A percentile compares a stretch with the other conserved stretches of the same genome.
phyloP scores from a whole-genome alignment of 2,797 vertebrate genomes.

The Trachops cirrhosus region DNA sequence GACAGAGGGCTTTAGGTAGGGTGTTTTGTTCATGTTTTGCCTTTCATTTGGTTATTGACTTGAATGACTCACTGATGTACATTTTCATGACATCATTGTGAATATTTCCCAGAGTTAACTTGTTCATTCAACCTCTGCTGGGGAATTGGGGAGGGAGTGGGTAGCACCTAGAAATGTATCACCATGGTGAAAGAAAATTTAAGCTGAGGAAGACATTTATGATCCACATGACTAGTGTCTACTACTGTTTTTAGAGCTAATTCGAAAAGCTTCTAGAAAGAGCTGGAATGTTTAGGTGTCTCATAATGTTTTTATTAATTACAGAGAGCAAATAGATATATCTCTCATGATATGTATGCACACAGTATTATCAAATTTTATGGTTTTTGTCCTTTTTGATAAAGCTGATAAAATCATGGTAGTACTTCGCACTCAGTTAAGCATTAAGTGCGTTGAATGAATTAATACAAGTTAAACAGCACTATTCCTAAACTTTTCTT shows the following conservation, averaged over 20 bases:
- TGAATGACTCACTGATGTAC: not conserved
- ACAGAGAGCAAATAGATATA: not conserved
- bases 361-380: not conserved
- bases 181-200: not conserved
- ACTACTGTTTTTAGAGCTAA: not conserved
- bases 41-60: not conserved
- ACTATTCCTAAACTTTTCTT: not conserved
- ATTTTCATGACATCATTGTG: not conserved
- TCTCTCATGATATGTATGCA: not conserved
- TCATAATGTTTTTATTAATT: slow-evolving; percentile 7
- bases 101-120: not conserved
- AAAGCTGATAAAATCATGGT: not conserved
- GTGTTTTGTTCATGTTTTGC: not conserved
- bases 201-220: not conserved
- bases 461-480: not conserved
- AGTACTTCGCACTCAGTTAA: not conserved
- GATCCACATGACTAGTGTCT: not conserved
- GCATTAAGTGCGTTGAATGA: not conserved
- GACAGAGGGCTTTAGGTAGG: not conserved
- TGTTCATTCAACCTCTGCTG: not conserved
- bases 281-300: not conserved
- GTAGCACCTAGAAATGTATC: not conserved
- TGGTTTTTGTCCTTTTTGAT: not conserved
- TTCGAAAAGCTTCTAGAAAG: not conserved
- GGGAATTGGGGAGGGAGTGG: not conserved